Conservation (phyloP, 2,888 invertebrate genomes). For the Leptogaster cylindrica region DNA sequence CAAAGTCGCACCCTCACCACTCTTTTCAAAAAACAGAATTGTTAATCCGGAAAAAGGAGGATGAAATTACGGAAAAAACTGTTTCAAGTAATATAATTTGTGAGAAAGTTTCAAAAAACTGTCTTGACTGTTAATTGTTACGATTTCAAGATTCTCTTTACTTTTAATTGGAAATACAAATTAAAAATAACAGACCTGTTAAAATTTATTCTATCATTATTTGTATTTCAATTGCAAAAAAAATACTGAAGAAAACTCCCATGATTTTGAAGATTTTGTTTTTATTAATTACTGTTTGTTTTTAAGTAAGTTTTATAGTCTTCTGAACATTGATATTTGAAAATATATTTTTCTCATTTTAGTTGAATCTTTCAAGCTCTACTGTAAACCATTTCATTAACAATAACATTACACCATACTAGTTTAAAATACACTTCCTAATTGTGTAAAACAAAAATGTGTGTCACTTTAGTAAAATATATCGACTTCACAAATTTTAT, state of each 20-base stretch:
- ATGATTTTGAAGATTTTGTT: not conserved
- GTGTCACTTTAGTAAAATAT: constrained; percentile 29
- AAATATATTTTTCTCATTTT: constrained; percentile 35
- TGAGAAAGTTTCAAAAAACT: too few species aligned
- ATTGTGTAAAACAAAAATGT: constrained; percentile 27
- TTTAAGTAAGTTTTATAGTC: constrained; percentile 21
- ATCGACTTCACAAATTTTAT: constrained; percentile 21
- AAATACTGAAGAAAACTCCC: not conserved
- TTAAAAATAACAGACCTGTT: too few species aligned
- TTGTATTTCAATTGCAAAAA: too few species aligned
- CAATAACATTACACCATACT: constrained; percentile 32
- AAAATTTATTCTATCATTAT: too few species aligned
- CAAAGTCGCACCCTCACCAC: too few species aligned
- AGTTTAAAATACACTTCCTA: constrained; percentile 24
- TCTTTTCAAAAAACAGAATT: too few species aligned
- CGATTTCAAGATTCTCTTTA: too few species aligned
- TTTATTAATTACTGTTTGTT: constrained; percentile 30
- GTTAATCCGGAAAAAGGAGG: too few species aligned
- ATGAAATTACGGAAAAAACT: too few species aligned
- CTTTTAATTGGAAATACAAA: too few species aligned
- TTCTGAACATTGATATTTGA: constrained; percentile 38
- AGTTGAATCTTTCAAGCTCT: constrained; percentile 32
- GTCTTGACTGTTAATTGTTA: too few species aligned
- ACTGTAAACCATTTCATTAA: constrained; percentile 39
- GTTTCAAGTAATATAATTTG: too few species aligned